phyloP scores from a whole-genome alignment of 2,113 vertebrate genomes.

The Bucco capensis region DNA sequence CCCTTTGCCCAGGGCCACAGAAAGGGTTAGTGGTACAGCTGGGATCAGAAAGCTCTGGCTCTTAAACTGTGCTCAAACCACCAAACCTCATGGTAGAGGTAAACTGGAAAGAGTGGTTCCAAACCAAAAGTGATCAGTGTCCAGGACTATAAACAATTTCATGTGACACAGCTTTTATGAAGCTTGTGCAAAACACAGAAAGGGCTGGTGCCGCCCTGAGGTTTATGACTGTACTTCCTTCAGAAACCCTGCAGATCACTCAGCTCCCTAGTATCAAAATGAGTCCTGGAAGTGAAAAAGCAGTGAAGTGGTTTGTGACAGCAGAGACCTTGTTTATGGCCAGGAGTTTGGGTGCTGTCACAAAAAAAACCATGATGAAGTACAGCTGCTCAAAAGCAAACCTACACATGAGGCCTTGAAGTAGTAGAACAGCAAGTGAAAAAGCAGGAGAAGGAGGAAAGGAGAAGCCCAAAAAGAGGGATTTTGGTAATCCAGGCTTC shows the following conservation, averaged over 20 bases:
- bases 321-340: neutral
- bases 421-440: neutral
- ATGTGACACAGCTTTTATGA: neutral
- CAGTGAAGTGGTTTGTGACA: neutral
- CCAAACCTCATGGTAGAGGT: neutral
- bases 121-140: neutral
- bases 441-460: neutral
- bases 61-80: neutral
- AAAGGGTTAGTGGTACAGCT: neutral
- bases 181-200: neutral
- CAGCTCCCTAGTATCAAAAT: neutral
- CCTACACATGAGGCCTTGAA: fast-evolving
- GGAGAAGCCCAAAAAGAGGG: neutral
- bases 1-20: neutral
- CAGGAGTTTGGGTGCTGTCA: neutral
- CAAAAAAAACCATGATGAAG: neutral
- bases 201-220: neutral
- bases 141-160: conserved; percentile 27
- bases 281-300: neutral
- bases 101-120: neutral
- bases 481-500: neutral
- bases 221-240: neutral
- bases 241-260: neutral
- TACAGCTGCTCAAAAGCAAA: neutral
- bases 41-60: neutral